Conservation (phyloP, 2,888 invertebrate genomes). For the Nezara viridula region DNA sequence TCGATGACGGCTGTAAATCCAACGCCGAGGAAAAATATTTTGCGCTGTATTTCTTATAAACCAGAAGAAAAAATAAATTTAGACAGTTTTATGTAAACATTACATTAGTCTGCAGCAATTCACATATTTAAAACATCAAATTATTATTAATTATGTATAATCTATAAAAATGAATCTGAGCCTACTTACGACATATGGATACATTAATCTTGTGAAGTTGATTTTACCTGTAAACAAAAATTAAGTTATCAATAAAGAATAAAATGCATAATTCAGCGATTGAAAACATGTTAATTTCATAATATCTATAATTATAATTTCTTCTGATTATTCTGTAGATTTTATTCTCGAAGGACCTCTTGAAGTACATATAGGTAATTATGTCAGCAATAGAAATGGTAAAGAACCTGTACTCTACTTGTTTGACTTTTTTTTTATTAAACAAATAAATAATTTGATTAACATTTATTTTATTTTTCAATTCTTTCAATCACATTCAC, state of each 20-base stretch:
- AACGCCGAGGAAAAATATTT: neutral
- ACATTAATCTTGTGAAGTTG: neutral
- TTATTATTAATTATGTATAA: neutral
- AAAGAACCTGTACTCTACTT: no score
- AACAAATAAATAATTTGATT: no score
- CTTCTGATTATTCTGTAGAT: no score
- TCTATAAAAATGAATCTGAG: neutral
- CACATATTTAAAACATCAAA: neutral
- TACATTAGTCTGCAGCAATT: neutral
- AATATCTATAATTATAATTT: no score
- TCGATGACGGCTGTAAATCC: neutral
- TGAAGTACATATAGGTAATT: no score
- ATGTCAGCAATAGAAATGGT: no score
- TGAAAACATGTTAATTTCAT: no score
- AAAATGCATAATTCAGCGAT: no score
- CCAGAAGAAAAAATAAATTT: neutral
- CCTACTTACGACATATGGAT: neutral
- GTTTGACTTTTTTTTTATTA: no score
- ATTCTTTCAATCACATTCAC: no score
- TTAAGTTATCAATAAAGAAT: neutral
- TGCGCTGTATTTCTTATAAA: neutral
- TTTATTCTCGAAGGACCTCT: no score
- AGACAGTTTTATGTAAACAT: neutral
- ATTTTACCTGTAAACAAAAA: neutral
- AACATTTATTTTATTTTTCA: no score